Evolutionary conservation across 1,140 invertebrate species (phyloP), one percentile per base, ranked within the genome.

Genomic region (Rhopalosiphum maidis): DNA sequence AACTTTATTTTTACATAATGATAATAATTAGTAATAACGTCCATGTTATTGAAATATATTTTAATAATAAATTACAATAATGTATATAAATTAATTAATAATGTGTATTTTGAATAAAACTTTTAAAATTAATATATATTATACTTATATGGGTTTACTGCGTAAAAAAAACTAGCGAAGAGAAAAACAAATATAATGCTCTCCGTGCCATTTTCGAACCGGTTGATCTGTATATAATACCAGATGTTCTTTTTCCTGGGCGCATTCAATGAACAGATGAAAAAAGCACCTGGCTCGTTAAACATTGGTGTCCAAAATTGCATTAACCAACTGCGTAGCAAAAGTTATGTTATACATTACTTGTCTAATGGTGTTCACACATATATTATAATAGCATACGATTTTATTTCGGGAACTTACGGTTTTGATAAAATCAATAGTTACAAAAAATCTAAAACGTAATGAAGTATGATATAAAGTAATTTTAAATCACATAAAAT

Each of bases 281-380:
- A 82, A 92, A 68, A 37, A 83, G n/a, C 90, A 92, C 90, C 90
- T 92, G 90, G 46, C 41, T 83, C 21, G 37, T 92, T 15, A 18
- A 92, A 60, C 68, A 83, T 83, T 92, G 90, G 90, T 92, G 4
- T 46, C 77, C 90, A 92, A 92, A 92, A 92, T 92, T 54, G 11
- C 35, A 90, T 23, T 55, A 51, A 51, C 37, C 18, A 90, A 35
- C 88, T 35, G n/a, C n/a, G 18, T 37, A 43, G 35, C 15, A 51
- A 51, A 30, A 11, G 15, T 89, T 23, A 23, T 41, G 2, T 23
- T 85, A 85, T 86, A 86, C 22, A 21, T 51, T 51, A 3, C 15
- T 51, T 51, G 11, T 30, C 0, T 2, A 30, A 3, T 15, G 3
- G 22, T 15, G 3, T 51, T 51, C 48, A 51, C 15, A 51, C 48